Conservation (phyloP, 1,140 invertebrate species). For the Ostrea denselamellosa region DNA sequence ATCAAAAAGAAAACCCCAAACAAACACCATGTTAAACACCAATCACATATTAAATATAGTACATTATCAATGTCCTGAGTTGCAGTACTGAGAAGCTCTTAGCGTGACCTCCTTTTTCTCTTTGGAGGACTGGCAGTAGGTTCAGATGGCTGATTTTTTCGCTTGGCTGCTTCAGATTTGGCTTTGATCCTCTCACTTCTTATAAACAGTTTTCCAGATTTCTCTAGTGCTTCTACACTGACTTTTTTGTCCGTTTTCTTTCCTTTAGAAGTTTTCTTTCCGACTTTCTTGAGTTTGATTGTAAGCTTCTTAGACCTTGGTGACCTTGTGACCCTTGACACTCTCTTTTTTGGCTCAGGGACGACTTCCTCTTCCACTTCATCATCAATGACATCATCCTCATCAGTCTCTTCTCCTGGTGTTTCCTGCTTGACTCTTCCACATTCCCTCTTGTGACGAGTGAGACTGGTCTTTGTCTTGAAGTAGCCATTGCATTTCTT, state of each 20-base stretch:
- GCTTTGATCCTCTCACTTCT: conserved; percentile 17
- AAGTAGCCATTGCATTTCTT: conserved; percentile 24
- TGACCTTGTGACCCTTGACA: conserved; percentile 6
- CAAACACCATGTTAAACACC: neutral
- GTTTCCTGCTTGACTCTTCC: neutral
- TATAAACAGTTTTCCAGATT: conserved; percentile 6
- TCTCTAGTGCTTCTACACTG: conserved; percentile 10
- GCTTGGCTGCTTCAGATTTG: neutral
- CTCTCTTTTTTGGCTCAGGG: neutral
- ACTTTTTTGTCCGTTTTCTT: conserved; percentile 16
- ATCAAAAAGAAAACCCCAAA: neutral
- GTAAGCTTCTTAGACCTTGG: conserved; percentile 11
- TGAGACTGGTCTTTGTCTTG: conserved; percentile 25
- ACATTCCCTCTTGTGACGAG: conserved; percentile 24
- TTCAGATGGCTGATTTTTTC: neutral
- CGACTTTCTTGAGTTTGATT: conserved; percentile 5
- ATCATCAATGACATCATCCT: conserved; percentile 19
- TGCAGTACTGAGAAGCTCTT: no score
- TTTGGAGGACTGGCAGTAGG: neutral
- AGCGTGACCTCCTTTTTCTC: conserved; percentile 7
- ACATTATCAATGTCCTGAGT: conserved; percentile 25
- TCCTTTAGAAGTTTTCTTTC: conserved; percentile 7
- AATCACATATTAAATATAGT: neutral
- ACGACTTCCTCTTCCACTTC: neutral
- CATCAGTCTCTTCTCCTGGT: neutral